These are phyloP conservation scores for Heliornis fulica DNA, from an alignment of 2,113 vertebrate genomes.

Conservation along the genomic window DNA sequence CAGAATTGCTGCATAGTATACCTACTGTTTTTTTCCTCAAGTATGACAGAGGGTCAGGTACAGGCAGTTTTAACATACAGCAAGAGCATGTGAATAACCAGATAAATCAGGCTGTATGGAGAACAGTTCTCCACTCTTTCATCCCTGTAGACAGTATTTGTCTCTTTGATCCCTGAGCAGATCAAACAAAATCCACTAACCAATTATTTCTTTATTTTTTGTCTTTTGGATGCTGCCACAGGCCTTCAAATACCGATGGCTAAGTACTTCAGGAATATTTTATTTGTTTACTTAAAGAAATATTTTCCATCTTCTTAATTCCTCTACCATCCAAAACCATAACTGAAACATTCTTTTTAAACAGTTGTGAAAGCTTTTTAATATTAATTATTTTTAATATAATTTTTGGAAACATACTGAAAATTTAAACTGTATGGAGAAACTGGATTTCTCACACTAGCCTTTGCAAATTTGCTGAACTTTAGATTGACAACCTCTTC, in stretches of 20 bases:
- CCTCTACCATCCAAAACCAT: neutral
- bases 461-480: neutral
- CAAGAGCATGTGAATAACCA: conserved; percentile 50
- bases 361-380: neutral
- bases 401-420: neutral
- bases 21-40: neutral
- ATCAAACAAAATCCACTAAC: conserved; percentile 68
- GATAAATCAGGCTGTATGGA: conserved; percentile 38
- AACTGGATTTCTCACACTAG: neutral
- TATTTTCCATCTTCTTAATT: neutral
- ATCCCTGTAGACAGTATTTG: conserved; percentile 63
- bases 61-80: neutral
- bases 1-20: neutral
- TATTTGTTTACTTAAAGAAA: conserved; percentile 45
- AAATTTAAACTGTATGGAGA: neutral
- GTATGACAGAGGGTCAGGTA: conserved; percentile 26
- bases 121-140: conserved; percentile 53
- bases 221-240: conserved; percentile 57
- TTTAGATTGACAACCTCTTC: neutral
- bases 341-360: neutral
- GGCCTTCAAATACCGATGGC: conserved; percentile 49
- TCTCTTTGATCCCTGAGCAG: conserved; percentile 67
- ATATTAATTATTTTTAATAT: neutral
- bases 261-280: conserved; percentile 56
- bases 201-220: conserved; percentile 68